Evolutionary conservation across 1,140 invertebrate species (phyloP), one percentile per base, ranked within the genome.

Genomic region (Nasonia longicornis): DNA sequence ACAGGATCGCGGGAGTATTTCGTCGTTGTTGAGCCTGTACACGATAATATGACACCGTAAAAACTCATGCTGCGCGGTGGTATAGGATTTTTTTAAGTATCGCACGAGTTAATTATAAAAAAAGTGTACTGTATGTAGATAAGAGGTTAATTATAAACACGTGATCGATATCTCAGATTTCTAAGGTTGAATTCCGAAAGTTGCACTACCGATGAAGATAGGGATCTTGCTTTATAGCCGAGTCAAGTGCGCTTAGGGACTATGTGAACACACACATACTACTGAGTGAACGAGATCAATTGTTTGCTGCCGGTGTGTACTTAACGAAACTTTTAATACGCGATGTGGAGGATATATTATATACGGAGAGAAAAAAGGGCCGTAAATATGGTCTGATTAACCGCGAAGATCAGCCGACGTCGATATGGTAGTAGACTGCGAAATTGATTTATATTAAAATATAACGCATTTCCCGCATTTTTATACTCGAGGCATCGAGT

Each of bases 131-230:
- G 31, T 35, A 35, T 35, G 16, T 11, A 63, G 14, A 20, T 20
- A 75, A 75, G 48, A 75, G 48, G 26, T 63, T 52, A 75, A 75
- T 63, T 52, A 75, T 63, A 63, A 63, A 31, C 11, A 63, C n/a
- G 29, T 35, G 73, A 75, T 75, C 73, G 52, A 31, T 75, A 75
- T 75, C 73, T 75, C n/a, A 64, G 73, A 64, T 75, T 75, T 63
- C 73, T 75, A 75, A 75, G 73, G 73, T 75, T 75, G 52, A 75
- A 75, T 75, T 75, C 73, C n/a, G 73, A 75, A 75, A 75, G 73
- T 75, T 63, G 52, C 73, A n/a, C 31, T 35, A 35, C 12, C 16
- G 31, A 64, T 64, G 29, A 10, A 64, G 73, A 75, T 75, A 63
- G 64, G 52, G 52, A 75, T 63, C 52, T 64, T 29, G n/a, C 4